A percentile compares a stretch with the other conserved stretches of the same genome.
Evolutionary conservation across 2,113 vertebrate genomes (phyloP).

Genomic region (Urocolius indicus): DNA sequence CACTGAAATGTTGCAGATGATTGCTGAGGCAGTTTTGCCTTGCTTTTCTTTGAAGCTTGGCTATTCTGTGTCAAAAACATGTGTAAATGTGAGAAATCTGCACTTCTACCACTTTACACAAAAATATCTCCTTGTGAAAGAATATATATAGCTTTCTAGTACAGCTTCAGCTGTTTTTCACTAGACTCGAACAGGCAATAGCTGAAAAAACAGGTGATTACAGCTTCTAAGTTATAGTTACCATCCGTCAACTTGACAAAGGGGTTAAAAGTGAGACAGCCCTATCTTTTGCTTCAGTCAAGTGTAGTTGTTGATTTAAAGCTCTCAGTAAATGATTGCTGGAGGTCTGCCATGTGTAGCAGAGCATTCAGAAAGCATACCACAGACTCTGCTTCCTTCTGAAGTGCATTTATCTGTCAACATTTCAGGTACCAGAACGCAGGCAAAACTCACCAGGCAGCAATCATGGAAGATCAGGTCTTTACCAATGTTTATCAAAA

Average conservation of each 20-base stretch:
- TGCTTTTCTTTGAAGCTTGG: not conserved
- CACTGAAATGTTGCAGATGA: not conserved
- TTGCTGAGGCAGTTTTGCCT: not conserved
- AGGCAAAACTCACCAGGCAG: not conserved
- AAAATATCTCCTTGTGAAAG: not conserved
- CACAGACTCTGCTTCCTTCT: conserved; percentile 31
- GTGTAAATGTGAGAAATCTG: not conserved
- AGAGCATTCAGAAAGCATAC: conserved; percentile 42
- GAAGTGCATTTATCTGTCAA: not conserved
- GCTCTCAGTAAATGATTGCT: conserved; percentile 80
- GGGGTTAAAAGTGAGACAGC: conserved; percentile 72
- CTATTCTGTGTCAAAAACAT: not conserved
- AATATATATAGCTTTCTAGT: not conserved
- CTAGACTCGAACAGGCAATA: not conserved
- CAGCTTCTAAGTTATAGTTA: not conserved
- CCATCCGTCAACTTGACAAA: not conserved
- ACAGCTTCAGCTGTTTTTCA: not conserved
- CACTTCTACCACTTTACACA: not conserved
- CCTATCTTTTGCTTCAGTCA: conserved; percentile 58
- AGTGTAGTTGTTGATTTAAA: conserved; percentile 70
- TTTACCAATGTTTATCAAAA: conserved; percentile 40
- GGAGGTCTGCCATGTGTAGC: conserved; percentile 68
- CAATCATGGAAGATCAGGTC: conserved; percentile 73
- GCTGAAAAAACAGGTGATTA: not conserved
- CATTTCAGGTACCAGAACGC: not conserved